phyloP scores from a whole-genome alignment of 2,888 invertebrate genomes.

The Isoperla grammatica region DNA sequence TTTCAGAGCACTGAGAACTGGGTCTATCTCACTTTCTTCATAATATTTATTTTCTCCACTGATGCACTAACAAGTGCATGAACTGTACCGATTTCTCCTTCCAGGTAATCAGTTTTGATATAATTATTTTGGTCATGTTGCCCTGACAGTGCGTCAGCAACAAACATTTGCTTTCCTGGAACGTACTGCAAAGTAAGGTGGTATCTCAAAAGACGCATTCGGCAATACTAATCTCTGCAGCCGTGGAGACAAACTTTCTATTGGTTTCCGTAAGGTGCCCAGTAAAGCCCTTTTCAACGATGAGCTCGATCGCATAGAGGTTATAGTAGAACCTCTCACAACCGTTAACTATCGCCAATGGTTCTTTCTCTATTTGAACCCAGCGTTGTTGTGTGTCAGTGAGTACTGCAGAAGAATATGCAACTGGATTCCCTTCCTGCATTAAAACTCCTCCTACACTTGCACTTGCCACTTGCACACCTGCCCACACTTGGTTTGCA shows the following conservation, averaged over 20 bases:
- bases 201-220: neutral
- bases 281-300: neutral
- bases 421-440: constrained; percentile 25
- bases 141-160: neutral
- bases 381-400: constrained; percentile 24
- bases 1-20: neutral
- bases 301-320: neutral
- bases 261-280: neutral
- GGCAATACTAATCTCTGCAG: neutral
- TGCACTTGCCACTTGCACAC: too few species aligned
- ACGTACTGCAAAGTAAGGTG: neutral
- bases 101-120: neutral
- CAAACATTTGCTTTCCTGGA: constrained; percentile 2
- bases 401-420: constrained; percentile 24
- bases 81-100: neutral
- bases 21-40: neutral
- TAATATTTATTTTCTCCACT: neutral
- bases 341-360: too few species aligned
- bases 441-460: constrained; percentile 28
- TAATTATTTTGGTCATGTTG: neutral
- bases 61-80: neutral
- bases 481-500: too few species aligned
- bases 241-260: neutral
- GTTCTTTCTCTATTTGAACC: constrained; percentile 3
- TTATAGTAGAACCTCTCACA: constrained; percentile 2